Conservation (phyloP, 2,113 vertebrate genomes). For the Taxidea taxus region DNA sequence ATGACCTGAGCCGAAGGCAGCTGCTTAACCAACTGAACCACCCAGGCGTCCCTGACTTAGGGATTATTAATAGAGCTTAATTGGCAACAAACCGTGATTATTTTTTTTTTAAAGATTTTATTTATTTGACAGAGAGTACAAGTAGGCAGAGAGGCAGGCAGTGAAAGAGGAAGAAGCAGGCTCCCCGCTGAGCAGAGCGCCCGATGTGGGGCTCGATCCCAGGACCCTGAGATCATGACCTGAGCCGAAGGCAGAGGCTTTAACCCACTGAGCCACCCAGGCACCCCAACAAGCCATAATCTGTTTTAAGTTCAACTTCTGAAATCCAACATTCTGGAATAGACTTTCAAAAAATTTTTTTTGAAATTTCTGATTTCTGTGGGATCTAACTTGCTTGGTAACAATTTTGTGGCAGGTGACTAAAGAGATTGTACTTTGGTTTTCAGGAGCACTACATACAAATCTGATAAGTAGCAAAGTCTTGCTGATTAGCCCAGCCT, state of each 20-base stretch:
- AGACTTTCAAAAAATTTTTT: not conserved
- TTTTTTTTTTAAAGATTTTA: too few species aligned
- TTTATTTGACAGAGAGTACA: too few species aligned
- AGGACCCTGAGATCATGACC: too few species aligned
- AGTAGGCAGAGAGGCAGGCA: too few species aligned
- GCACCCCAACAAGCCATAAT: not conserved
- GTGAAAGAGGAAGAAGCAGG: too few species aligned
- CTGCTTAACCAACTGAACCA: too few species aligned
- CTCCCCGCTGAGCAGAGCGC: too few species aligned
- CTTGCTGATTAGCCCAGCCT: not conserved
- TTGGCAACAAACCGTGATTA: not conserved
- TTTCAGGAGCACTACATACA: not conserved
- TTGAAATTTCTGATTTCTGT: constrained; percentile 37
- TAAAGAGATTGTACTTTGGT: constrained; percentile 15
- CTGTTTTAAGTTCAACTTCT: constrained; percentile 4
- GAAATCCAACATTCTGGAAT: constrained; percentile 7
- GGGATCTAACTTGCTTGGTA: not conserved
- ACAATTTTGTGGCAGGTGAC: not conserved
- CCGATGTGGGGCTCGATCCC: too few species aligned
- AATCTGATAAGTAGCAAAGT: not conserved
- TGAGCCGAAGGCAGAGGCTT: too few species aligned
- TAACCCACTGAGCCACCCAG: too few species aligned
- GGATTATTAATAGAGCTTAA: not conserved
- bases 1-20: too few species aligned
- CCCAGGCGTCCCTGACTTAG: too few species aligned